Percentiles rank a stretch among this genome's conserved stretches.
These are phyloP conservation scores for Baryphthengus martii DNA, from an alignment of 2,113 vertebrate species.

Conservation along the genomic window DNA sequence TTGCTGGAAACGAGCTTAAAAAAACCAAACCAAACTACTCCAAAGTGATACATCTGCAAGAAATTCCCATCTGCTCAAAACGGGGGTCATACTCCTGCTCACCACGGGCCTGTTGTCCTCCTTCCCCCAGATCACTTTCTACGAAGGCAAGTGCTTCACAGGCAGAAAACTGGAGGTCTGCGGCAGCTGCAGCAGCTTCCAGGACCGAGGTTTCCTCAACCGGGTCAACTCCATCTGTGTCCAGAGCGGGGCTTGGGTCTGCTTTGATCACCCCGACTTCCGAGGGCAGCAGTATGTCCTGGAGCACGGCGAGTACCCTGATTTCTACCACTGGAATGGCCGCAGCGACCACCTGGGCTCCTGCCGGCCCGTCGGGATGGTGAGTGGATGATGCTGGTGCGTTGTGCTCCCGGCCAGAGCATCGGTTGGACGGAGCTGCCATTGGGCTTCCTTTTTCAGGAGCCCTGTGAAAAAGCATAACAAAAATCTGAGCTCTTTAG, in stretches of 20 bases:
- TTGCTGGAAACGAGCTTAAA: neutral
- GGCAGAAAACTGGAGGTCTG: conserved; percentile 86
- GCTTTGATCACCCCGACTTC: conserved; percentile 86
- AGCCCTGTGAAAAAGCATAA: rapidly evolving
- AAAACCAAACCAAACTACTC: neutral
- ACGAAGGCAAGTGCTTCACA: conserved; percentile 88
- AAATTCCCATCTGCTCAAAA: neutral
- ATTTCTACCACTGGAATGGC: conserved; percentile 88
- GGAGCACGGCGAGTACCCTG: conserved; percentile 86
- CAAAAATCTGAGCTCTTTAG: neutral
- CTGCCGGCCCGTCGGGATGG: conserved; percentile 88
- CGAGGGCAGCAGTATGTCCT: conserved; percentile 89
- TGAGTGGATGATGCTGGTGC: conserved; percentile 23
- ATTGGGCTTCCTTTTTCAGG: neutral
- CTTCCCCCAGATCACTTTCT: conserved; percentile 82
- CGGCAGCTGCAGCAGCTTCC: conserved; percentile 89
- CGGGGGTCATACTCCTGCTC: neutral
- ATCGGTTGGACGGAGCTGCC: rapidly evolving
- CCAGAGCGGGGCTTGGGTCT: conserved; percentile 88
- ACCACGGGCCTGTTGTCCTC: rapidly evolving
- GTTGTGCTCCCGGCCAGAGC: rapidly evolving
- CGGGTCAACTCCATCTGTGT: conserved; percentile 88
- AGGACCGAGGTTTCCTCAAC: conserved; percentile 89
- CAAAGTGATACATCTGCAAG: neutral
- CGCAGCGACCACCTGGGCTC: conserved; percentile 91